phyloP scores from a whole-genome alignment of 2,888 invertebrate genomes.

The Dryocosmus kuriphilus region DNA sequence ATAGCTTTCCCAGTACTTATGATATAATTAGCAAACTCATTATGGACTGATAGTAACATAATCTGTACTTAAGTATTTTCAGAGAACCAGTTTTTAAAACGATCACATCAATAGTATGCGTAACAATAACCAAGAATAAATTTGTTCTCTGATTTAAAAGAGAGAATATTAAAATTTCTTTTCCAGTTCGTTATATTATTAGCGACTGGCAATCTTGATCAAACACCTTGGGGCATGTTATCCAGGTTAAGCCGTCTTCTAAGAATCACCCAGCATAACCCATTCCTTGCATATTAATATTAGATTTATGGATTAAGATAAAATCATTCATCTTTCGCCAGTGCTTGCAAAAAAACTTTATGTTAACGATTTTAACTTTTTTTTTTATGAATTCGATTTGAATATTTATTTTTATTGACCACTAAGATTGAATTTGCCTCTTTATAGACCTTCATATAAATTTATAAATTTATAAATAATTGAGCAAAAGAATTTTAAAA shows the following conservation, averaged over 20 bases:
- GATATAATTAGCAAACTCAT: constrained; percentile 7
- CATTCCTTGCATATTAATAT: constrained; percentile 30
- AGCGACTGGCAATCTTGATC: constrained; percentile 4
- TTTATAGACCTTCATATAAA: too few species aligned
- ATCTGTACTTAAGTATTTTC: not conserved
- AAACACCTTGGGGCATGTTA: not conserved
- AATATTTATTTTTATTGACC: too few species aligned
- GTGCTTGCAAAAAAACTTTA: not conserved
- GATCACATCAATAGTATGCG: not conserved
- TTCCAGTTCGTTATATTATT: not conserved
- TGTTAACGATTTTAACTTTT: not conserved
- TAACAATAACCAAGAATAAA: not conserved
- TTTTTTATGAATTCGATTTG: not conserved
- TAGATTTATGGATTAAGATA: constrained; percentile 27
- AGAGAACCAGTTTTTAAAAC: not conserved
- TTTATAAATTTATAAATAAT: too few species aligned
- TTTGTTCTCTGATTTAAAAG: not conserved
- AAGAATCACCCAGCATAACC: constrained; percentile 1
- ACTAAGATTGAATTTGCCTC: too few species aligned
- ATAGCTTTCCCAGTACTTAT: constrained; percentile 16
- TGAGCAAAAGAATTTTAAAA: too few species aligned
- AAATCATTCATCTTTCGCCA: constrained; percentile 6
- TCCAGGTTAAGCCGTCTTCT: constrained; percentile 8
- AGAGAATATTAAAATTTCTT: not conserved
- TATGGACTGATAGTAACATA: constrained; percentile 4